phyloP scores from a whole-genome alignment of 2,888 invertebrate genomes.

The Hydropsyche betteni region DNA sequence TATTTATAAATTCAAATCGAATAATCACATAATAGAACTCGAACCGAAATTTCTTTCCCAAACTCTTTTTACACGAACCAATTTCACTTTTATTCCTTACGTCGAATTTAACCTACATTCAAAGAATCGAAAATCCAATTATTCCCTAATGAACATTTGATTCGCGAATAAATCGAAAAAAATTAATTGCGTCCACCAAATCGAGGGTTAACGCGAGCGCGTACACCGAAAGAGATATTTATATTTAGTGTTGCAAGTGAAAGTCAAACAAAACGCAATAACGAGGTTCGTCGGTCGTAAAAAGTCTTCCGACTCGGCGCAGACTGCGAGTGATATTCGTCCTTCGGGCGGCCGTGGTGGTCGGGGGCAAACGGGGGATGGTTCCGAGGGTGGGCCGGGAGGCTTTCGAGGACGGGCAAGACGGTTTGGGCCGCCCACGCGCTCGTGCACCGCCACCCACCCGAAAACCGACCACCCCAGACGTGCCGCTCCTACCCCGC shows the following conservation, averaged over 20 bases:
- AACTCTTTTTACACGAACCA: too few species aligned
- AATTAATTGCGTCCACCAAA: not conserved
- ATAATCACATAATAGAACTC: too few species aligned
- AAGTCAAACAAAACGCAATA: conserved; percentile 34
- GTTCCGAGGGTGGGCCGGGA: conserved; percentile 51
- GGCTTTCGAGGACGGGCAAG: conserved; percentile 51
- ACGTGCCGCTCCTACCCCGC: conserved; percentile 63
- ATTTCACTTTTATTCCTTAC: too few species aligned
- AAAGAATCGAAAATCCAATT: too few species aligned
- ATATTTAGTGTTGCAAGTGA: conserved; percentile 9
- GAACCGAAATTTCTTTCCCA: too few species aligned
- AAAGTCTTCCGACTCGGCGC: conserved; percentile 50
- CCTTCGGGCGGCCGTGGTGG: conserved; percentile 43
- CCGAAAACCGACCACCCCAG: conserved; percentile 64
- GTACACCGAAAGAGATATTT: not conserved
- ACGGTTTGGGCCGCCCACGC: conserved; percentile 55
- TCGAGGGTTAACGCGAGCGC: not conserved
- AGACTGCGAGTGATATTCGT: conserved; percentile 51
- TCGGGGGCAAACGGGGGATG: conserved; percentile 52
- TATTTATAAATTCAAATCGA: too few species aligned
- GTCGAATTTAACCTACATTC: too few species aligned
- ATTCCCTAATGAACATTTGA: too few species aligned
- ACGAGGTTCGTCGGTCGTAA: conserved; percentile 40
- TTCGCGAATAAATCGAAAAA: too few species aligned
- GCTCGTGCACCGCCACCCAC: conserved; percentile 65